Conservation (phyloP, 2,797 vertebrate genomes). For the Neosalanx taihuensis region DNA sequence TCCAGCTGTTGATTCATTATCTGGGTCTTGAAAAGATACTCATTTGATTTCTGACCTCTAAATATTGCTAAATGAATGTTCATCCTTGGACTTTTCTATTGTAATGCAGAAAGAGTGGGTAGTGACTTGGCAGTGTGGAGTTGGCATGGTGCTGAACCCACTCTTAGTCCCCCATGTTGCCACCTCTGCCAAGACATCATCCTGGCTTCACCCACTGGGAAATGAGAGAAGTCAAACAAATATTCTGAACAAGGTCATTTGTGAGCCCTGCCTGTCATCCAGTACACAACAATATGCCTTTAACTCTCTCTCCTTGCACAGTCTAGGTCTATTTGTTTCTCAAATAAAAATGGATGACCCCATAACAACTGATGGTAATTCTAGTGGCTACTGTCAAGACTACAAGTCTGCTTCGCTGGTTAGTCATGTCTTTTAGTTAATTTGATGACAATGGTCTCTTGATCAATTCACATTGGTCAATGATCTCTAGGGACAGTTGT, state of each 20-base stretch:
- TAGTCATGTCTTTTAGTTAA: neutral
- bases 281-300: neutral
- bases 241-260: slow-evolving; percentile 1
- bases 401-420: neutral
- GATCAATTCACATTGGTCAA: neutral
- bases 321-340: neutral
- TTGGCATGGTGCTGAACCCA: neutral
- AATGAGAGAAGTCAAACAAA: neutral
- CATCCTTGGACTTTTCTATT: slow-evolving; percentile 25
- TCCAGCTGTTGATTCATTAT: neutral
- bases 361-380: no score
- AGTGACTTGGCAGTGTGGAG: slow-evolving; percentile 16
- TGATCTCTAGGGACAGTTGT: neutral
- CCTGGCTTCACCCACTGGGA: neutral
- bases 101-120: slow-evolving; percentile 15
- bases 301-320: neutral
- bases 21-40: neutral
- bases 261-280: neutral
- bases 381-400: neutral
- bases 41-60: slow-evolving; percentile 19
- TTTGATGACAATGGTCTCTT: no score
- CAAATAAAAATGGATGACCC: slow-evolving; percentile 6
- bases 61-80: slow-evolving; percentile 15
- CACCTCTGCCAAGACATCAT: slow-evolving; percentile 4
- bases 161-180: neutral